Base-by-base conservation (phyloP, 1,140 invertebrate species). In the Akabosia matsudoensis region DNA sequence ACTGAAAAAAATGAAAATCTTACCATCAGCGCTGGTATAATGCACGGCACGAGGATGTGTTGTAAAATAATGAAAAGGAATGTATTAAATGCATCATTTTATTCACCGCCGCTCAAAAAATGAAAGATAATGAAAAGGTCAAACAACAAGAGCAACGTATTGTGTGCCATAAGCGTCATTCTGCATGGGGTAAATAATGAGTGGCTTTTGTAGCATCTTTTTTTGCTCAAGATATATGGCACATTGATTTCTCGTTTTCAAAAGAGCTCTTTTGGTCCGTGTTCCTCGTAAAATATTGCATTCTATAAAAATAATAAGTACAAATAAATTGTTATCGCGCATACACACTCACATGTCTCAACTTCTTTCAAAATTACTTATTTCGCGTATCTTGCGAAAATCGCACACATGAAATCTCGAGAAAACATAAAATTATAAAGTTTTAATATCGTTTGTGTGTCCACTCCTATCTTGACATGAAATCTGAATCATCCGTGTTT, bases 41-140 rank as follows among this genome's bases (percentile, higher is more conserved):
- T 67, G 61, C 26, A 67, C 7, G 24, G 61, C 61, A 67, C 61
- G 61, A 28, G 61, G 61, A 10, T 56, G 3, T 45, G 37, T 18
- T 45, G 7, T 10, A 45, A 18, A 61, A 7, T n/a, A 24, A 22
- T 4, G 61, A 67, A 61, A n/a, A 7, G 30, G 61, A 67, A 67
- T 67, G 28, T 67, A 67, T 67, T 67, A 67, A 67, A 67, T 67
- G 61, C 61, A 30, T 30, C 61, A 67, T 67, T 67, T n/a, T 67
- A 28, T 67, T 22, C 54, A 31, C 61, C 13, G 30, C 61, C 26
- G 24, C 61, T n/a, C n/a, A n/a, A n/a, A n/a, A n/a, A 61, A 67
- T 30, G 61, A 67, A n/a, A 67, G 61, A 67, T 67, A 67, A 67
- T 67, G 61, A 67, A 67, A 67, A 67, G 61, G 61, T 67, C 61